Conservation (phyloP, 1,140 invertebrate species). For the Pogonus chalceus region DNA sequence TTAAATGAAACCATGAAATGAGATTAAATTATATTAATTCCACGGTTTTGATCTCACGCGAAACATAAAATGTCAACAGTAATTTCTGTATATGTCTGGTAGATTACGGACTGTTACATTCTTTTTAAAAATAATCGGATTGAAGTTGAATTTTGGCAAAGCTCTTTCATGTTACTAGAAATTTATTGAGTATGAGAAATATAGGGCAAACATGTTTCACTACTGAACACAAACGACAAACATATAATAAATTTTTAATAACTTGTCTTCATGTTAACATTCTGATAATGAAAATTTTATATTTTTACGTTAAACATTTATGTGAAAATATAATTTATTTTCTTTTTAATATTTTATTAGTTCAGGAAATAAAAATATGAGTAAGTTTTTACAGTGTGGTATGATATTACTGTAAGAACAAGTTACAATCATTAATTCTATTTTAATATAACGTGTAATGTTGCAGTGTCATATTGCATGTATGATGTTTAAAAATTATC, state of each 20-base stretch:
- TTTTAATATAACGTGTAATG: background rate
- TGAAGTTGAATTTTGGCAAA: background rate
- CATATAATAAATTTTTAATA: slow-evolving; percentile 2
- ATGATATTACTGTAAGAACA: too few species aligned
- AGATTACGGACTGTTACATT: background rate
- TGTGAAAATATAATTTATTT: too few species aligned
- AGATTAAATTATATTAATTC: background rate
- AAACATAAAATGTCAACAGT: background rate
- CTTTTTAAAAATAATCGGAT: background rate
- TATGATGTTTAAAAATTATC: background rate
- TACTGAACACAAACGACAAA: too few species aligned
- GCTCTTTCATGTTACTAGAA: background rate
- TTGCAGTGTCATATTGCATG: background rate
- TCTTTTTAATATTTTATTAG: too few species aligned
- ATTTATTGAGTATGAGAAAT: background rate
- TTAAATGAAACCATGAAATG: too few species aligned
- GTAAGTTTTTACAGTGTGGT: too few species aligned
- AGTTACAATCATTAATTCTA: background rate
- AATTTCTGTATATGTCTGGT: background rate
- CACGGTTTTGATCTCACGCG: background rate
- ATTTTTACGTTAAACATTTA: too few species aligned
- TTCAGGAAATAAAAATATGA: too few species aligned
- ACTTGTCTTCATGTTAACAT: too few species aligned
- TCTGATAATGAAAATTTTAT: too few species aligned
- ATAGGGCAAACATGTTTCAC: background rate